Conservation (phyloP, 1,140 invertebrate species). For the Saxidomus purpurata region DNA sequence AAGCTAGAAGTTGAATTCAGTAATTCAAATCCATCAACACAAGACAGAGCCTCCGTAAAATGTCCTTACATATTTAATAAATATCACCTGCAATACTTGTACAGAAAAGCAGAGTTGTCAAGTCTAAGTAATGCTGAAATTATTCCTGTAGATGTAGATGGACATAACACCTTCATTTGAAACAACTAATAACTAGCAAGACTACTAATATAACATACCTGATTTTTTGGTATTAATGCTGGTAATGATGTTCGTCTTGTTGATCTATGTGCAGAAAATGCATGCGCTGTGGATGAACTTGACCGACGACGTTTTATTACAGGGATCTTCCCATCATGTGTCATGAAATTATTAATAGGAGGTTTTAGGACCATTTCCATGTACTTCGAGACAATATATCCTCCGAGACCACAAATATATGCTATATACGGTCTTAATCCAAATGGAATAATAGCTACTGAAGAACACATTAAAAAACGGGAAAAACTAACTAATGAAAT, state of each 20-base stretch:
- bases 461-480: slow-evolving; percentile 83
- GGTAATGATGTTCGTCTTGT: slow-evolving; percentile 85
- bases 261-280: slow-evolving; percentile 80
- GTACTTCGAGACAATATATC: slow-evolving; percentile 85
- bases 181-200: too few relatives aligned
- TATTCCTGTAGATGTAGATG: too few relatives aligned
- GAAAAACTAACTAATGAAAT: slow-evolving; percentile 84
- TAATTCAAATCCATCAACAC: too few relatives aligned
- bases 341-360: slow-evolving; percentile 81
- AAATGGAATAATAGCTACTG: slow-evolving; percentile 81
- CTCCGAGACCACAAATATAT: slow-evolving; percentile 83
- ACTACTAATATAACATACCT: slow-evolving; percentile 80
- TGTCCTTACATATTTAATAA: too few relatives aligned
- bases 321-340: slow-evolving; percentile 84
- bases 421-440: slow-evolving; percentile 82
- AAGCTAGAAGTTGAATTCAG: too few relatives aligned
- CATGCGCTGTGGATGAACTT: slow-evolving; percentile 82
- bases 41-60: too few relatives aligned
- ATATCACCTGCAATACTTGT: too few relatives aligned
- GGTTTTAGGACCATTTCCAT: slow-evolving; percentile 84
- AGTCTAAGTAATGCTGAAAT: too few relatives aligned
- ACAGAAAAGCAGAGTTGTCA: too few relatives aligned
- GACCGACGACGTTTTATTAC: slow-evolving; percentile 85
- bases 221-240: slow-evolving; percentile 85
- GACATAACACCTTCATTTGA: too few relatives aligned